Conservation (phyloP, 2,888 invertebrate species). For the Tinea pellionella region DNA sequence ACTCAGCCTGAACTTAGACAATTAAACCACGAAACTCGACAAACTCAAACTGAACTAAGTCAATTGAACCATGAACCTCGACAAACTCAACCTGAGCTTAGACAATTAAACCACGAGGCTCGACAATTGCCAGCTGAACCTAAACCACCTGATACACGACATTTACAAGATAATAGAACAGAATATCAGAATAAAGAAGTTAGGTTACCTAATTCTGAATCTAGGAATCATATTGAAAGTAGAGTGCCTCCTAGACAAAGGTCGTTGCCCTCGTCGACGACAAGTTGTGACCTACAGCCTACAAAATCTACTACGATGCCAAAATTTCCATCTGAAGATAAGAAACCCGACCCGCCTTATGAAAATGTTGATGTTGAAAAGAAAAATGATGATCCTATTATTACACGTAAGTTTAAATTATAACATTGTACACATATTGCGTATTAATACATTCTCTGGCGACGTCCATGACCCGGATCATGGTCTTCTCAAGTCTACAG, state of each 20-base stretch:
- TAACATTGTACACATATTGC: too few species aligned
- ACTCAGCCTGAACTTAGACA: neutral
- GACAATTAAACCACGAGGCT: neutral
- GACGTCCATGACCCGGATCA: too few species aligned
- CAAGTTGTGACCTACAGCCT: constrained; percentile 44
- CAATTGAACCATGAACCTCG: neutral
- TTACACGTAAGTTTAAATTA: constrained; percentile 41
- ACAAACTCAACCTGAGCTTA: neutral
- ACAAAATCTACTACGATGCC: constrained; percentile 71
- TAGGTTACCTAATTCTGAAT: constrained; percentile 18
- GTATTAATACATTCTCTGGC: too few species aligned
- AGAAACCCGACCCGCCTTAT: constrained; percentile 46
- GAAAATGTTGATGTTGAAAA: constrained; percentile 52
- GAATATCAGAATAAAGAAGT: neutral
- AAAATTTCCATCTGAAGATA: constrained; percentile 61
- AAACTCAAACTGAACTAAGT: neutral
- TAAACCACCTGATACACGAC: neutral
- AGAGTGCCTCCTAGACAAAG: constrained; percentile 53
- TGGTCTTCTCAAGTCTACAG: too few species aligned
- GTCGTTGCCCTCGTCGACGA: constrained; percentile 47
- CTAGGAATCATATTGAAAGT: neutral
- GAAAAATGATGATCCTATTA: constrained; percentile 37
- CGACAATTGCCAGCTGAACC: neutral
- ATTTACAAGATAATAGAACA: neutral
- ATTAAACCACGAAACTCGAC: neutral